These are phyloP conservation scores for Chloroclysta siterata DNA, from an alignment of 2,888 invertebrate species.

Conservation along the genomic window DNA sequence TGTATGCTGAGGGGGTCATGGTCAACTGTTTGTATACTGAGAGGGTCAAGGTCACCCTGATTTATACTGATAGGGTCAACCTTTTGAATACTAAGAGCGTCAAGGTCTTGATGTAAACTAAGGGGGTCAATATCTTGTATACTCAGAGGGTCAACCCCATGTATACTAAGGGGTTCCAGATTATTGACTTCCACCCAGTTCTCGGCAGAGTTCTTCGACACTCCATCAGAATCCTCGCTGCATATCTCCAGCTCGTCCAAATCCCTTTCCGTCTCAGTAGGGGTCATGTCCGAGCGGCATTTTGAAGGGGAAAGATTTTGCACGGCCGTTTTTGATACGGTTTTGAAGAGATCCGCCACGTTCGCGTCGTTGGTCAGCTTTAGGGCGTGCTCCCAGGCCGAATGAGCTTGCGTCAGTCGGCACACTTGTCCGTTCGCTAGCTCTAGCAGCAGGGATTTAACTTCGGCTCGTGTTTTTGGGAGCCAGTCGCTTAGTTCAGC, in stretches of 20 bases:
- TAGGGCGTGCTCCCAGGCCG: constrained; percentile 70
- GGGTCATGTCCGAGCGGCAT: constrained; percentile 54
- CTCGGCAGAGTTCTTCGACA: not conserved
- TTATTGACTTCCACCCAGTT: constrained; percentile 22
- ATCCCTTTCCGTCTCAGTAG: constrained; percentile 61
- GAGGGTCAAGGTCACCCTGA: not conserved
- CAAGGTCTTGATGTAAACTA: constrained; percentile 4
- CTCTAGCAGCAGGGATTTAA: constrained; percentile 65
- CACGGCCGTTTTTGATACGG: constrained; percentile 72
- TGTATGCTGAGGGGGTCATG: constrained; percentile 11
- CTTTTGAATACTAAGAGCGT: constrained; percentile 1
- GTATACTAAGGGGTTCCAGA: not conserved
- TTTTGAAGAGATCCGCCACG: constrained; percentile 67
- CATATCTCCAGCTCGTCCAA: constrained; percentile 53
- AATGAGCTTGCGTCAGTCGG: constrained; percentile 55
- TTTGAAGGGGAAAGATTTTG: constrained; percentile 70
- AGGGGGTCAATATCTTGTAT: not conserved
- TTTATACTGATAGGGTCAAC: not conserved
- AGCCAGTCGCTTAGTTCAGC: constrained; percentile 74
- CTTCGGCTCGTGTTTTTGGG: constrained; percentile 67
- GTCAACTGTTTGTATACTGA: not conserved
- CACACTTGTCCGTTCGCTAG: constrained; percentile 66
- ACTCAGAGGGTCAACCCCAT: not conserved
- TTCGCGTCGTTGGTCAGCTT: constrained; percentile 62
- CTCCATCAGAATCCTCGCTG: constrained; percentile 6